phyloP scores from a whole-genome alignment of 2,797 vertebrate species.

The Alexandromys oeconomus region DNA sequence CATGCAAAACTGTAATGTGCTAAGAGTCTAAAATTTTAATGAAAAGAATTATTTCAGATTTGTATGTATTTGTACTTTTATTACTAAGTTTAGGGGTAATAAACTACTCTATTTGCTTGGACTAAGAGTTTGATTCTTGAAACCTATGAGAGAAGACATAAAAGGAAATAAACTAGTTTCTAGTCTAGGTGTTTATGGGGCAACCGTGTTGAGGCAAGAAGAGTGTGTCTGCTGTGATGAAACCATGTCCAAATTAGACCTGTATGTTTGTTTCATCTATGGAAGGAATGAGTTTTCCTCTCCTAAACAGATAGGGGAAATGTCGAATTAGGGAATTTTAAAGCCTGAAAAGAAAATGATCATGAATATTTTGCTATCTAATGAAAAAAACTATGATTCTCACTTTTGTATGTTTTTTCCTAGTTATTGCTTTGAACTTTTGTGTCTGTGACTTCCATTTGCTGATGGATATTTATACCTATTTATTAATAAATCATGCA shows the following conservation, averaged over 20 bases:
- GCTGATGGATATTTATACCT: background rate
- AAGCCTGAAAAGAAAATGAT: slow-evolving; percentile 51
- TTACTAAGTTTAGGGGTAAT: slow-evolving; percentile 65
- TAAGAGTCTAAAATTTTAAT: slow-evolving; percentile 73
- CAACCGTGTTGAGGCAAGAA: slow-evolving; percentile 25
- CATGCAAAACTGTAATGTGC: slow-evolving; percentile 59
- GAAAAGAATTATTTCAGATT: slow-evolving; percentile 71
- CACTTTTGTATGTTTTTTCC: slow-evolving; percentile 26
- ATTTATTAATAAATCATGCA: slow-evolving; percentile 7
- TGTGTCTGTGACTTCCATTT: background rate
- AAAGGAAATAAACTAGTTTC: slow-evolving; percentile 9
- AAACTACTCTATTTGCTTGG: slow-evolving; percentile 64
- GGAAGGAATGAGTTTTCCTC: slow-evolving; percentile 1
- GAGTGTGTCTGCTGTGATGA: slow-evolving; percentile 47
- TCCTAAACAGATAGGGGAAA: slow-evolving; percentile 25
- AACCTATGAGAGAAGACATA: slow-evolving; percentile 42
- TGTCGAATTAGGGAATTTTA: slow-evolving; percentile 61
- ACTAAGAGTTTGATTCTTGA: slow-evolving; percentile 73
- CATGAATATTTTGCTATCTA: background rate
- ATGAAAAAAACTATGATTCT: slow-evolving; percentile 9
- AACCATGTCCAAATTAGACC: slow-evolving; percentile 1
- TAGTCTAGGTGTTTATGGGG: slow-evolving; percentile 42
- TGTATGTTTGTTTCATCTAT: background rate
- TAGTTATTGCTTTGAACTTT: slow-evolving; percentile 32
- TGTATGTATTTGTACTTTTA: slow-evolving; percentile 66